Base-by-base conservation (phyloP, 1,140 invertebrate genomes). In the Wiebesia pumilae region DNA sequence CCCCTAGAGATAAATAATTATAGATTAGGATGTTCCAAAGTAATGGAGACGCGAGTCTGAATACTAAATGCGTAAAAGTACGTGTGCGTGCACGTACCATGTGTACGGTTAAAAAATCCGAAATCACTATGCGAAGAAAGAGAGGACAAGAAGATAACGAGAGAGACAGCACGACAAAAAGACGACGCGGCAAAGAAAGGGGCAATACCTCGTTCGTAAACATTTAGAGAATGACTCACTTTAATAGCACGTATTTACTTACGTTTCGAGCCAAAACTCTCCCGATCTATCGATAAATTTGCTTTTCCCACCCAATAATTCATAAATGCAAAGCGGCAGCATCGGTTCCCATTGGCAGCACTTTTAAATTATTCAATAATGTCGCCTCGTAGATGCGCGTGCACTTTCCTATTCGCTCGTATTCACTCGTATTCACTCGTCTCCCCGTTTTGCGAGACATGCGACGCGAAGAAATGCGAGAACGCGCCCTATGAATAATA, bases 391-490 rank as follows among this genome's bases (percentile, higher is more conserved):
- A n/a, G 9, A 27, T 47, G 47, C 58, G 27, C 78, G 27, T 14
- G 16, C 83, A 65, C 58, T 62, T 73, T 77, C 35, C 47, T 73
- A 30, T 75, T n/a, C n/a, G n/a, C 27, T 80, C 19, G 16, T 16
- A 14, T 54, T 9, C 51, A 6, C 27, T 80, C 19, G 16, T 16
- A 14, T 54, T 9, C 51, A 6, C 51, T 54, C 51, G 19, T 21
- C 51, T 54, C 51, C 2, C 4, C 14, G 14, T 75, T 75, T 10
- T 10, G 19, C 14, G 62, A 67, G 54, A 54, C 35, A 67, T 67
- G 82, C 65, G 83, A 84, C 19, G 87, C 82, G 83, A 38, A 84
- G 69, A 84, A 87, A 67, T n/a, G n/a, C 77, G 78, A 84, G 83
- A 78, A 78, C 81, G 71, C 81, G 80, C 30, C 79, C 47, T 78